These are phyloP conservation scores for Cyphomyrus discorhynchus DNA, from an alignment of 2,113 vertebrate genomes.

Conservation along the genomic window DNA sequence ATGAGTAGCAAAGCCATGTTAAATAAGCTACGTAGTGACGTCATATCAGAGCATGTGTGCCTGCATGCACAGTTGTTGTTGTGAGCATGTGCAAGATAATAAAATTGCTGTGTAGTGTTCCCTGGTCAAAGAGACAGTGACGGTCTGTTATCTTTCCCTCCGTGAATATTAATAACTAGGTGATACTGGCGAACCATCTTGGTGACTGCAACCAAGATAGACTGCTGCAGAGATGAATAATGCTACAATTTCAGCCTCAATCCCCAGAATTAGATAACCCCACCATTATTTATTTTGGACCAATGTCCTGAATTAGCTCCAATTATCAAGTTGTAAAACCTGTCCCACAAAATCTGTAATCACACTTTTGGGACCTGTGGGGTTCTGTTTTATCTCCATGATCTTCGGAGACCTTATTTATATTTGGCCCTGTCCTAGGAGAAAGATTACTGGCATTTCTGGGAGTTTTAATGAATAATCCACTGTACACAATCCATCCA, in stretches of 20 bases:
- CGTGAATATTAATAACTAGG: too few relatives aligned
- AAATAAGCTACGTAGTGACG: too few relatives aligned
- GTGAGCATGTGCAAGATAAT: too few relatives aligned
- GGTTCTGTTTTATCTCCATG: not conserved
- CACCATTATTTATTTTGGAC: not conserved
- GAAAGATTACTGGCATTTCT: not conserved
- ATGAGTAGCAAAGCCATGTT: too few relatives aligned
- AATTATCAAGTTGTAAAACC: not conserved
- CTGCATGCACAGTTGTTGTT: too few relatives aligned
- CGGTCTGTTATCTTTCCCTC: too few relatives aligned
- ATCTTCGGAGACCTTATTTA: not conserved
- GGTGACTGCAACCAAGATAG: too few relatives aligned
- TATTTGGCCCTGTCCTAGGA: not conserved
- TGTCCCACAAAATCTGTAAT: not conserved
- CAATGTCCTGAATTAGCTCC: not conserved
- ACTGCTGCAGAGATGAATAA: too few relatives aligned
- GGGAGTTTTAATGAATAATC: not conserved
- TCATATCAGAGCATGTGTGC: too few relatives aligned
- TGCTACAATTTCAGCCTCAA: not conserved
- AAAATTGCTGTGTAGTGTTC: too few relatives aligned
- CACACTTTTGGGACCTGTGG: not conserved
- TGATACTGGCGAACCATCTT: too few relatives aligned
- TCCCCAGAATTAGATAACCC: not conserved
- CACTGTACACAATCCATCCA: not conserved
- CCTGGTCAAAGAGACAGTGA: too few relatives aligned